phyloP scores from a whole-genome alignment of 2,797 vertebrate genomes.

The Diplodus sargus region DNA sequence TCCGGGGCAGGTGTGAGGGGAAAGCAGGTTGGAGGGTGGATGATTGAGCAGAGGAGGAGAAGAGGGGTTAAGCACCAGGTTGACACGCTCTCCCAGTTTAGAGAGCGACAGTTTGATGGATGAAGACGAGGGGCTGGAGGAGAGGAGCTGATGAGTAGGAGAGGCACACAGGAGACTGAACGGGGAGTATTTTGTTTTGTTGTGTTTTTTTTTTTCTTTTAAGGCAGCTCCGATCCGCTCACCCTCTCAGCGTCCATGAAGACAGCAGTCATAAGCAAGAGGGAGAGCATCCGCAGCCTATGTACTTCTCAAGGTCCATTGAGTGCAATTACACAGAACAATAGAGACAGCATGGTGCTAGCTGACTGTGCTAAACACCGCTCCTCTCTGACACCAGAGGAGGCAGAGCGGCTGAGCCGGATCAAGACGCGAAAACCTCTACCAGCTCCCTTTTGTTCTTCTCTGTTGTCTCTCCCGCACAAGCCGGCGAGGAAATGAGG shows the following conservation, averaged over 20 bases:
- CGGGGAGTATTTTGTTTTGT: neutral
- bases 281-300: constrained; percentile 20
- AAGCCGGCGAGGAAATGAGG: constrained; percentile 56
- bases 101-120: constrained; percentile 78
- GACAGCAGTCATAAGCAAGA: constrained; percentile 28
- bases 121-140: constrained; percentile 58
- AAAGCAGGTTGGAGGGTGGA: constrained; percentile 28
- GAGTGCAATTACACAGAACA: constrained; percentile 83
- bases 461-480: constrained; percentile 35
- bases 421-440: constrained; percentile 59
- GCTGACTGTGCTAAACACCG: constrained; percentile 77
- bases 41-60: constrained; percentile 65
- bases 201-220: neutral
- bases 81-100: constrained; percentile 76
- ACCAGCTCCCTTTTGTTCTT: constrained; percentile 62
- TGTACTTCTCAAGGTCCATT: constrained; percentile 76
- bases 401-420: constrained; percentile 53
- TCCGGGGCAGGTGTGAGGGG: constrained; percentile 45
- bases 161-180: constrained; percentile 16
- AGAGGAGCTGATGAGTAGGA: constrained; percentile 45
- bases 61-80: constrained; percentile 78
- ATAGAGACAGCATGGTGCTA: constrained; percentile 73
- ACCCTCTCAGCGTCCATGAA: constrained; percentile 24
- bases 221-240: neutral
- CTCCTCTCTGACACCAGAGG: constrained; percentile 63